Base-by-base conservation (phyloP, 2,113 vertebrate species). In the Oryzias javanicus region DNA sequence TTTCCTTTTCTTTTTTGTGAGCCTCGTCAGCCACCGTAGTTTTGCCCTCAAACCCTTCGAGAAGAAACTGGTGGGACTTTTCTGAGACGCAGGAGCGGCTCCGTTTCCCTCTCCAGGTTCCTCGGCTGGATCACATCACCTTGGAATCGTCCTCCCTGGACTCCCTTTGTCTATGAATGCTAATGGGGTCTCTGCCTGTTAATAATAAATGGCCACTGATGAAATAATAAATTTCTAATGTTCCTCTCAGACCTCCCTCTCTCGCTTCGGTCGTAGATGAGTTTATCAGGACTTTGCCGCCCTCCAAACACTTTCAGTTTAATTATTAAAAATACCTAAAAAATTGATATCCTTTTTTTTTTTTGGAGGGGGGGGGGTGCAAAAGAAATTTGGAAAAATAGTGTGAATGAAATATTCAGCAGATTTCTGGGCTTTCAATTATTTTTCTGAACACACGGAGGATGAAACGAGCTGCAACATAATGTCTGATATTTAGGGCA, bases 171-270 rank as follows among this genome's bases (percentile, higher is more conserved):
- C 77, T 75, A 75, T 85, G 71, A 81, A 87, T 88, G 69, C 70
- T 81, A 88, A 84, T 81, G 67, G 70, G 48, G 74, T 66, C 77
- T 78, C 57, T 76, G 66, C 58, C 14, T 80, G 81, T 89, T 86
- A 89, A 89, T 89, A 89, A 90, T 89, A 79, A 87, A 89, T 88
- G 82, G 81, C 74, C 49, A 68, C 78, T 88, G 79, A 90, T 86
- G 87, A 87, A 87, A 87, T 79, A 83, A 86, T 86, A 85, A 73
- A 89, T 89, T 84, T 83, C 76, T 87, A 74, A 88, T 88, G 84
- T 80, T 69, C 82, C 76, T 83, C 67, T 79, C 70, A 84, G 78
- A 84, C 78, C 55, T 72, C 59, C 62, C 46, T 58, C 24, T 14
- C 18, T 53, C 60, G 14, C 69, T 44, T 15, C 68, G 25, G 7